A percentile compares a stretch with the other conserved stretches of the same genome.
Evolutionary conservation across 2,797 vertebrate genomes (phyloP).

Genomic region (Erithacus rubecula): DNA sequence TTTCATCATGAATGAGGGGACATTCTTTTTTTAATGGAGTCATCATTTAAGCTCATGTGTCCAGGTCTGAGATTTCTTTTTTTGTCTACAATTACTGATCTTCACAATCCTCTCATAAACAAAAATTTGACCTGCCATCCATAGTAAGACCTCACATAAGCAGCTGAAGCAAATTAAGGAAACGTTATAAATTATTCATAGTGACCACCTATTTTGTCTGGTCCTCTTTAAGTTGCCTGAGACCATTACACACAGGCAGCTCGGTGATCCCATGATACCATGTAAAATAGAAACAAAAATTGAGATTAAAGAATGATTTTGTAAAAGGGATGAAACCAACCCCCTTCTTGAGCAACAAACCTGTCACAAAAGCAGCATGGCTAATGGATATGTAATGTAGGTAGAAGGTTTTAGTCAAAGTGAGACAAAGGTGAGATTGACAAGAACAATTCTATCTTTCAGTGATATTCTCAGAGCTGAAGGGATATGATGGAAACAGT

Average conservation of each 20-base stretch:
- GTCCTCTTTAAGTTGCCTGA: neutral
- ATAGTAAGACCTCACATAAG: neutral
- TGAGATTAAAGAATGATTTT: neutral
- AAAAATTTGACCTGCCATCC: neutral
- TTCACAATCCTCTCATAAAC: neutral
- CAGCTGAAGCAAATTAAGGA: neutral
- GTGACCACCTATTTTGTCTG: neutral
- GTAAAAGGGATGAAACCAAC: neutral
- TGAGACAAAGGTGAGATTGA: slow-evolving; percentile 63
- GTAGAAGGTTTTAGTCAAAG: slow-evolving; percentile 58
- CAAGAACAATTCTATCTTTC: slow-evolving; percentile 56
- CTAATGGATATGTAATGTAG: slow-evolving; percentile 59
- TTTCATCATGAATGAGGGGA: neutral
- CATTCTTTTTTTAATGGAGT: neutral
- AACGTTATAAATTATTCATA: neutral
- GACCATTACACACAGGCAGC: neutral
- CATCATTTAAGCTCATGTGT: neutral
- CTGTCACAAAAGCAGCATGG: slow-evolving; percentile 22
- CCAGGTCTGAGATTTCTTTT: neutral
- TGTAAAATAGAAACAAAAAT: slow-evolving; percentile 5
- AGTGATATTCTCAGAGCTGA: slow-evolving; percentile 37
- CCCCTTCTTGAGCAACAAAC: neutral
- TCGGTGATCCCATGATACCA: neutral
- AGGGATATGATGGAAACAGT: slow-evolving; percentile 7
- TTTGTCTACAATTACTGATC: neutral